phyloP scores from a whole-genome alignment of 2,888 invertebrate species.

The Salpingus planirostris region DNA sequence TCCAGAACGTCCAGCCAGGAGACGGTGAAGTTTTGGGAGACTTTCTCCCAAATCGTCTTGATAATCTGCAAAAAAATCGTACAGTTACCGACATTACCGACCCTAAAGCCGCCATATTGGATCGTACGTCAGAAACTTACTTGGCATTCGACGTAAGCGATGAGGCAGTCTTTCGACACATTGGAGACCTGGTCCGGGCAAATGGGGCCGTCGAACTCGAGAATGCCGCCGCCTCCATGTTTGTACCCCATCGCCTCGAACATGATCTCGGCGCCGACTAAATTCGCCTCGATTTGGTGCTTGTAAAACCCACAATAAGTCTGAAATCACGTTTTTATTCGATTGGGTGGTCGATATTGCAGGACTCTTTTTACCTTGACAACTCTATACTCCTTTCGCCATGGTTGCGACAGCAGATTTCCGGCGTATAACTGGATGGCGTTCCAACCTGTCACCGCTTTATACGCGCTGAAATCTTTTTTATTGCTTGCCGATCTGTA shows the following conservation, averaged over 20 bases:
- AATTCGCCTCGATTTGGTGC: conserved; percentile 74
- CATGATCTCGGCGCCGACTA: conserved; percentile 67
- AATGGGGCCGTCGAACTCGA: conserved; percentile 62
- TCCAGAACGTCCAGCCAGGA: conserved; percentile 62
- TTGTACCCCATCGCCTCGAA: conserved; percentile 79
- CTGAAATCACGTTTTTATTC: too few relatives aligned
- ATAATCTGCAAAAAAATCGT: conserved; percentile 51
- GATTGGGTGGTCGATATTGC: too few relatives aligned
- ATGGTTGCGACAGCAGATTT: conserved; percentile 77
- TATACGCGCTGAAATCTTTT: conserved; percentile 70
- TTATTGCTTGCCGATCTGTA: conserved; percentile 61
- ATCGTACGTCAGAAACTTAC: conserved; percentile 44
- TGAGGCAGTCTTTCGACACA: conserved; percentile 74
- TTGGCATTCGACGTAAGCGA: conserved; percentile 83
- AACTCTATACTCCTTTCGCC: conserved; percentile 77
- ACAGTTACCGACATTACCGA: neutral
- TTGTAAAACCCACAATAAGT: conserved; percentile 82
- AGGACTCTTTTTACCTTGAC: conserved; percentile 76
- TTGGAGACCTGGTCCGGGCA: conserved; percentile 74
- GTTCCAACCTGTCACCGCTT: conserved; percentile 75
- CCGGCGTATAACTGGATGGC: conserved; percentile 78
- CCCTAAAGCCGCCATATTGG: conserved; percentile 5
- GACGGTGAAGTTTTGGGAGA: conserved; percentile 47
- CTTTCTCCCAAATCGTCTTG: conserved; percentile 65
- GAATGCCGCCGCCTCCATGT: conserved; percentile 47